phyloP scores from a whole-genome alignment of 2,113 vertebrate genomes.

The Rhadina sibilatrix region DNA sequence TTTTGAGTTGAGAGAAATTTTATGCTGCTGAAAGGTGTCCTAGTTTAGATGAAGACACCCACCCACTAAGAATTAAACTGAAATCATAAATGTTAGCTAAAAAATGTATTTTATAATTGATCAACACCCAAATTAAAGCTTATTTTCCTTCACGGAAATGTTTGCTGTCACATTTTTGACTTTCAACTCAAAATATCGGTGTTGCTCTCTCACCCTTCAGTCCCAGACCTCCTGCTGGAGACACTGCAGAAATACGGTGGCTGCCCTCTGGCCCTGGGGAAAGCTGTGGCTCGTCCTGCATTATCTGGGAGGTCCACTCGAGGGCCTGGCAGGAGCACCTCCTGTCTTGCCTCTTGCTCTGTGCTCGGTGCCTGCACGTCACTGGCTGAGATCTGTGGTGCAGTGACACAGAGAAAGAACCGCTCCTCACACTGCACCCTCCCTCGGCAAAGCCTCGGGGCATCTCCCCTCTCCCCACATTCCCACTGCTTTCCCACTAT shows the following conservation, averaged over 20 bases:
- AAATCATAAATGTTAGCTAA: neutral
- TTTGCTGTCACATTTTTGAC: neutral
- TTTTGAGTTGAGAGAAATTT: neutral
- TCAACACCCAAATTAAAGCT: neutral
- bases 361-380: neutral
- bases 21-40: neutral
- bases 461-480: rapidly evolving
- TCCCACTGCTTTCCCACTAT: rapidly evolving
- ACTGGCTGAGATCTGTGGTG: neutral
- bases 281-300: neutral
- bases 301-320: rapidly evolving
- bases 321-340: neutral
- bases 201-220: neutral
- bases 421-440: rapidly evolving
- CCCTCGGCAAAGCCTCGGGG: neutral
- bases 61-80: neutral
- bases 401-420: neutral
- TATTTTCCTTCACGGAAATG: neutral
- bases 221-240: neutral
- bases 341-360: neutral
- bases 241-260: neutral
- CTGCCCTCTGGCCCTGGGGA: neutral
- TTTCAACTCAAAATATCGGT: neutral
- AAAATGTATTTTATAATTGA: neutral
- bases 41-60: neutral